Conservation (phyloP, 2,797 vertebrate species). For the Channallabes apus region DNA sequence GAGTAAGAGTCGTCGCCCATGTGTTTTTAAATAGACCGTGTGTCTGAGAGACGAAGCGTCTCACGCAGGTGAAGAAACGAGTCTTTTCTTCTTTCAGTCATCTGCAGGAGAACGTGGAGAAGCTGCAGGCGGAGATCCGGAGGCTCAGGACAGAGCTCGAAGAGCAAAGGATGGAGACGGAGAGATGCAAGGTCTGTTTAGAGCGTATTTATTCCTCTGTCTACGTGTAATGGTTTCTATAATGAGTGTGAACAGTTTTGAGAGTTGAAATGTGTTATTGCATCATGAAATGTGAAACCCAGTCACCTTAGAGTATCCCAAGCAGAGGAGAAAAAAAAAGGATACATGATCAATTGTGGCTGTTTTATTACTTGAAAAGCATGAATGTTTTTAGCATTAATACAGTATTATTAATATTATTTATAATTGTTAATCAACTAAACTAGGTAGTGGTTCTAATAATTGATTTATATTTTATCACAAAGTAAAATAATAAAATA, state of each 20-base stretch:
- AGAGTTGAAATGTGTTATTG: background rate
- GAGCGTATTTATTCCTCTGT: background rate
- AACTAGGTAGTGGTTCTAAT: background rate
- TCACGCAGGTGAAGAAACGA: background rate
- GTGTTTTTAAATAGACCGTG: background rate
- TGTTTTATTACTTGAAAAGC: background rate
- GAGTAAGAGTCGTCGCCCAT: slow-evolving; percentile 67
- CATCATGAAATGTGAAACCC: background rate
- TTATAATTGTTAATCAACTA: background rate
- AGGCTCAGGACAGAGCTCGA: slow-evolving; percentile 65
- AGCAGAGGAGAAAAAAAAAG: too few species aligned
- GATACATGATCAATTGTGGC: background rate
- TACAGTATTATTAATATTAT: background rate
- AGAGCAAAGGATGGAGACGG: slow-evolving; percentile 62
- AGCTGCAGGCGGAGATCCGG: slow-evolving; percentile 70
- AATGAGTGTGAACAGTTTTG: background rate
- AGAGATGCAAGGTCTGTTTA: slow-evolving; percentile 59
- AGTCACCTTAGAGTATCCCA: background rate
- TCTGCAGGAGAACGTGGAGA: slow-evolving; percentile 67
- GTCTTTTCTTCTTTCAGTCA: slow-evolving; percentile 62
- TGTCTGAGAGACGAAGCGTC: slow-evolving; percentile 17
- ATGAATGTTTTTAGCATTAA: background rate
- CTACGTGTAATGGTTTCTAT: background rate
- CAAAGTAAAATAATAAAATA: background rate
- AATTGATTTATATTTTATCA: background rate